Evolutionary conservation across 2,888 invertebrate genomes (phyloP).

Genomic region (Trisateles emortualis): DNA sequence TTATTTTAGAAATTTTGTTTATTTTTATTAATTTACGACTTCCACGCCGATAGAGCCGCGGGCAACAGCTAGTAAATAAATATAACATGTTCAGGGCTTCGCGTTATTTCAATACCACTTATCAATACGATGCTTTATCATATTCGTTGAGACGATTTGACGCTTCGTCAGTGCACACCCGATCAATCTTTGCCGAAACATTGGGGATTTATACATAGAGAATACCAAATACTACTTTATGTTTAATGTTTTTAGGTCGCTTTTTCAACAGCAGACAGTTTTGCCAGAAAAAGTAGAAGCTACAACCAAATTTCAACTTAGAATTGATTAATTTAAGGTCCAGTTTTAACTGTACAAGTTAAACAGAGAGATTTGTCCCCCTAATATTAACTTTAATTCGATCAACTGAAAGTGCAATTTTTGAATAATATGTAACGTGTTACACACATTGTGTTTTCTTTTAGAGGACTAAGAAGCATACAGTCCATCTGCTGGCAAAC

Average conservation of each 20-base stretch:
- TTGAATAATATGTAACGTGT: not conserved
- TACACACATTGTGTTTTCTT: not conserved
- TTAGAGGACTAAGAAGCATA: no score
- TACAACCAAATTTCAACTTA: not conserved
- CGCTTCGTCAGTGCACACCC: not conserved
- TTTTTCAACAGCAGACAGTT: not conserved
- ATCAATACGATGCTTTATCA: not conserved
- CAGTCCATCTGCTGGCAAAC: no score
- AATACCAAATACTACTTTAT: not conserved
- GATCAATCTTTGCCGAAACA: constrained; percentile 2
- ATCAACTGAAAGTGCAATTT: not conserved
- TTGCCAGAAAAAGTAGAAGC: not conserved
- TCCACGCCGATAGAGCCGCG: no score
- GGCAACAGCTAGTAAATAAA: no score
- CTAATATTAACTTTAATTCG: not conserved
- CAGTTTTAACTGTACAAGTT: not conserved
- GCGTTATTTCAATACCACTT: no score
- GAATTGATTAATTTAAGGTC: not conserved
- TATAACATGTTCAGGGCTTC: no score
- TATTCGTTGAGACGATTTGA: not conserved
- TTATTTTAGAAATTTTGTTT: no score
- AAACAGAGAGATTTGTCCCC: not conserved
- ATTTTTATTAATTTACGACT: no score
- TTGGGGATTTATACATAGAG: not conserved
- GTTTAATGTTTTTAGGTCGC: not conserved